Conservation (phyloP, 2,888 invertebrate genomes). For the Scaptomyza cyrtandrae region DNA sequence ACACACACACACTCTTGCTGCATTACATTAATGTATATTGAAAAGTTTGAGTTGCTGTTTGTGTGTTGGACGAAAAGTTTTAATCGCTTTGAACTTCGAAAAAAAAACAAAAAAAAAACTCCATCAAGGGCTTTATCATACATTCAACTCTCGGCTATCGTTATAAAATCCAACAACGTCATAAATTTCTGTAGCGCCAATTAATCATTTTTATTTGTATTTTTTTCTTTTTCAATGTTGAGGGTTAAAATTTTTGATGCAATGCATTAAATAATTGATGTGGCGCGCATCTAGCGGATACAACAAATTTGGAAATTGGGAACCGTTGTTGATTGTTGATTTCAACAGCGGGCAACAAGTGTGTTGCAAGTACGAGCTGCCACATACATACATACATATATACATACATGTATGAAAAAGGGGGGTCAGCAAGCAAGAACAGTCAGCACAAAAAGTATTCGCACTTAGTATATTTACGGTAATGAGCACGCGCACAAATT, state of each 20-base stretch:
- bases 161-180: conserved; percentile 56
- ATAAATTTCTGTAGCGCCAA: conserved; percentile 76
- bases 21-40: conserved; percentile 60
- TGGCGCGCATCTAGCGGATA: conserved; percentile 54
- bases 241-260: conserved; percentile 37
- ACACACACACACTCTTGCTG: conserved; percentile 21
- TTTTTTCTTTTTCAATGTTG: conserved; percentile 8
- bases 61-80: conserved; percentile 62
- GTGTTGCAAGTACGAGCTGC: neutral
- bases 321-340: conserved; percentile 36
- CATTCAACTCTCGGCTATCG: conserved; percentile 74
- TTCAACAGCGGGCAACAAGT: conserved; percentile 12
- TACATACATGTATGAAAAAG: too few species aligned
- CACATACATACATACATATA: neutral
- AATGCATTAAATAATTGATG: conserved; percentile 61
- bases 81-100: conserved; percentile 50
- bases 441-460: conserved; percentile 52
- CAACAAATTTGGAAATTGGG: conserved; percentile 16
- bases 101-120: conserved; percentile 23
- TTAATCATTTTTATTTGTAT: conserved; percentile 64
- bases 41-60: conserved; percentile 54
- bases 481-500: conserved; percentile 58
- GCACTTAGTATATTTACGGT: conserved; percentile 52
- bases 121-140: conserved; percentile 64
- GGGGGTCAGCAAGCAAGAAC: conserved; percentile 21